phyloP scores from a whole-genome alignment of 2,888 invertebrate species.

The Suillia variegata region DNA sequence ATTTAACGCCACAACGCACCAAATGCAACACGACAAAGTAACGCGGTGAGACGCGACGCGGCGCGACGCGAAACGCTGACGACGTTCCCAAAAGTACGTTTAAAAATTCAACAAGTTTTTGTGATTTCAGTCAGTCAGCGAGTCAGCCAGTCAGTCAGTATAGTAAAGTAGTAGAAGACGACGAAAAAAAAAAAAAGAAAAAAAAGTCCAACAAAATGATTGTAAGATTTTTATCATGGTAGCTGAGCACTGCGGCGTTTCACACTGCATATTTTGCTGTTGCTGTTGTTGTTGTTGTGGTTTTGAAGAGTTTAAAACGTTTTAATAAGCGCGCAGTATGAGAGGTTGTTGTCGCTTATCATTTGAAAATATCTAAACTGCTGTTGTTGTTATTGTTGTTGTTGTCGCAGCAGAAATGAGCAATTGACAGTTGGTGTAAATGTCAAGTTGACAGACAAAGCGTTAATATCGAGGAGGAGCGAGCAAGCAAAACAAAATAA shows the following conservation, averaged over 20 bases:
- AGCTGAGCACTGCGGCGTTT: slow-evolving; percentile 30
- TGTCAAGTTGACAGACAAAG: slow-evolving; percentile 32
- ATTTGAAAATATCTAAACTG: slow-evolving; percentile 9
- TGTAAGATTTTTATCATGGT: slow-evolving; percentile 25
- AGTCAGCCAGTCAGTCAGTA: too few relatives aligned
- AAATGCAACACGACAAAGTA: slow-evolving; percentile 7
- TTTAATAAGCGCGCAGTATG: slow-evolving; percentile 24
- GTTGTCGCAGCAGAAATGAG: slow-evolving; percentile 13
- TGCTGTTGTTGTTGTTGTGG: slow-evolving; percentile 9
- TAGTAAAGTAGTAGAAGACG: slow-evolving; percentile 3
- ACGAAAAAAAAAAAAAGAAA: neutral
- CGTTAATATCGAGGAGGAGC: neutral
- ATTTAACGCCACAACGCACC: slow-evolving; percentile 21
- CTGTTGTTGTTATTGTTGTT: neutral
- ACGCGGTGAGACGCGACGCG: neutral
- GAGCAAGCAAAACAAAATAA: too few relatives aligned
- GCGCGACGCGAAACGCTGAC: too few relatives aligned
- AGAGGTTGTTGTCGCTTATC: slow-evolving; percentile 18
- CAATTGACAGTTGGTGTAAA: slow-evolving; percentile 32
- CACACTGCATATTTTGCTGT: slow-evolving; percentile 50
- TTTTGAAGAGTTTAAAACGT: slow-evolving; percentile 9
- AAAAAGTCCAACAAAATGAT: slow-evolving; percentile 6
- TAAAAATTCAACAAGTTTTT: slow-evolving; percentile 23
- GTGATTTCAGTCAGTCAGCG: neutral
- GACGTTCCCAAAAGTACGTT: neutral